These are phyloP conservation scores for Grapholita molesta DNA, from an alignment of 1,140 invertebrate genomes.

Conservation along the genomic window DNA sequence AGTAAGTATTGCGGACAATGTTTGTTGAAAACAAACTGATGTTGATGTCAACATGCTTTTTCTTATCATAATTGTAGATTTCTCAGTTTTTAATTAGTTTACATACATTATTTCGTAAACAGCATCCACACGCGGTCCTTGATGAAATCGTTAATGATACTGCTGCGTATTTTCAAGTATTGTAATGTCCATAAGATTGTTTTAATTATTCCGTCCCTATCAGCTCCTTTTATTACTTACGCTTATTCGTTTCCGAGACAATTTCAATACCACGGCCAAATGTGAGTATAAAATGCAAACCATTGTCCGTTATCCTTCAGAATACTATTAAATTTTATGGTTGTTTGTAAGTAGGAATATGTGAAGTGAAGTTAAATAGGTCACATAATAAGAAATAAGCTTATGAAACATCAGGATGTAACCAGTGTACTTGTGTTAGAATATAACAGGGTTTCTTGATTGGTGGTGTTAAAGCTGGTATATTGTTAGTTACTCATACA, in stretches of 20 bases:
- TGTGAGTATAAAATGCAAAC: not conserved
- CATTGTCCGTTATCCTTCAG: not conserved
- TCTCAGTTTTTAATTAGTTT: not conserved
- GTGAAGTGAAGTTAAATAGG: not conserved
- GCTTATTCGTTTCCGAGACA: not conserved
- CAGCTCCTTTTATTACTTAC: constrained; percentile 4
- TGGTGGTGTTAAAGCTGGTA: not conserved
- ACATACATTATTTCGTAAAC: not conserved
- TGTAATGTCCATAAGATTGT: not conserved
- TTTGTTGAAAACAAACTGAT: constrained; percentile 18
- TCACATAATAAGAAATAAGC: not conserved
- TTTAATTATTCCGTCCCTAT: not conserved
- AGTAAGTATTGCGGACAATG: constrained; percentile 45
- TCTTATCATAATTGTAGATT: constrained; percentile 22
- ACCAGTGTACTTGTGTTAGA: not conserved
- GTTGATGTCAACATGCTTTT: constrained; percentile 16
- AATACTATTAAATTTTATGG: not conserved
- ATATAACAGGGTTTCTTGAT: not conserved
- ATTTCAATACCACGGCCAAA: not conserved
- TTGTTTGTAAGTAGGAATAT: not conserved
- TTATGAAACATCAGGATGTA: not conserved
- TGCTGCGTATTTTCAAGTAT: not conserved
- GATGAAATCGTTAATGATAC: not conserved
- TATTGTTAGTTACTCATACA: not conserved
- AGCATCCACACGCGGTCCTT: not conserved